phyloP scores from a whole-genome alignment of 2,888 invertebrate genomes.

The Koerneria pararmatus region DNA sequence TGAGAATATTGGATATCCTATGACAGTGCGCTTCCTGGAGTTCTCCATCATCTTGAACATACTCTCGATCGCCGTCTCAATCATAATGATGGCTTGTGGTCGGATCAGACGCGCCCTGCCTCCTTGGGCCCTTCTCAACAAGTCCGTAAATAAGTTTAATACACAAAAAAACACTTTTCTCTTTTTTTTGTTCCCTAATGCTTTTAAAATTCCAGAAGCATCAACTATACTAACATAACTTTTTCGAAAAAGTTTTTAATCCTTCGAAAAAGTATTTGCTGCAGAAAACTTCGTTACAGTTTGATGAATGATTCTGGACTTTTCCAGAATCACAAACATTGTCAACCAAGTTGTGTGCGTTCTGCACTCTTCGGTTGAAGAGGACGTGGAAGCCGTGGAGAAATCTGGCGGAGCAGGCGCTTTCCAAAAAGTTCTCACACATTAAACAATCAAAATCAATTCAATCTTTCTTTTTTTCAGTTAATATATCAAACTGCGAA shows the following conservation, averaged over 20 bases:
- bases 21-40: conserved; percentile 57
- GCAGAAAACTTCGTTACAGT: too few species aligned
- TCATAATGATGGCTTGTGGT: conserved; percentile 42
- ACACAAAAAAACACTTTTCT: not conserved
- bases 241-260: too few species aligned
- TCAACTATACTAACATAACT: too few species aligned
- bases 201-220: too few species aligned
- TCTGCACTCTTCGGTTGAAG: conserved; percentile 45
- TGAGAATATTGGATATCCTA: too few species aligned
- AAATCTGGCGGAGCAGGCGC: conserved; percentile 35
- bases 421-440: conserved; percentile 34
- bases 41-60: conserved; percentile 53
- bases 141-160: conserved; percentile 27
- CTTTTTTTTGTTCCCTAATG: not conserved
- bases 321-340: conserved; percentile 46
- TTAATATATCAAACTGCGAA: too few species aligned
- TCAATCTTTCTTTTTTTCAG: too few species aligned
- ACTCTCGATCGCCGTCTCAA: conserved; percentile 45
- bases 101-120: conserved; percentile 48
- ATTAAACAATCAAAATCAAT: too few species aligned
- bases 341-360: conserved; percentile 53
- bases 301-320: too few species aligned
- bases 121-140: conserved; percentile 50
- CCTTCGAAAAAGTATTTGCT: too few species aligned
- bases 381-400: conserved; percentile 46